Conservation (phyloP, 2,113 vertebrate genomes). For the Scomber scombrus region DNA sequence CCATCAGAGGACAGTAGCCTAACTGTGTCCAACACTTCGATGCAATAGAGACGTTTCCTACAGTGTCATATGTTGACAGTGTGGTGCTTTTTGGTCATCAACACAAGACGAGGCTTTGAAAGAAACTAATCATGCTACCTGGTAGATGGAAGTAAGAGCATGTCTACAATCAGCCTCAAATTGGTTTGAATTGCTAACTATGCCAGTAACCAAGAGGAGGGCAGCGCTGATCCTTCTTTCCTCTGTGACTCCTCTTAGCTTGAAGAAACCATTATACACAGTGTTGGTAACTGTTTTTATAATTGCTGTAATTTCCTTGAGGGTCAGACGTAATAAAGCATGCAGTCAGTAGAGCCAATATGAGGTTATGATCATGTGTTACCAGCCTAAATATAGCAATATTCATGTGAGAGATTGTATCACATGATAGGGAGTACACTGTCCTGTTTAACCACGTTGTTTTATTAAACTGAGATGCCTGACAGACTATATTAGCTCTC, state of each 20-base stretch:
- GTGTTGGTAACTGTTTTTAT: neutral
- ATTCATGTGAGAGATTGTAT: conserved; percentile 21
- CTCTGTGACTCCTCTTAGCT: neutral
- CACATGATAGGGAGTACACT: conserved; percentile 30
- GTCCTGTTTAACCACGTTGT: conserved; percentile 33
- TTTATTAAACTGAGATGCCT: conserved; percentile 26
- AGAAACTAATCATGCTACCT: no score
- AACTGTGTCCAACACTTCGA: neutral
- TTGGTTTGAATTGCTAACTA: neutral
- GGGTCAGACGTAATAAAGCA: conserved; percentile 11
- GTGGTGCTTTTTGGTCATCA: neutral
- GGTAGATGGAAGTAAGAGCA: no score
- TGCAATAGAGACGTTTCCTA: no score
- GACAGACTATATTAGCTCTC: conserved; percentile 8
- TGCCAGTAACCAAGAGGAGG: neutral
- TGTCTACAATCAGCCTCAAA: no score
- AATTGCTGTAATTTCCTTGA: neutral
- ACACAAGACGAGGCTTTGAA: no score
- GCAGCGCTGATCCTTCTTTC: no score
- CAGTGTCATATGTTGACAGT: neutral
- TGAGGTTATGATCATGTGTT: conserved; percentile 44
- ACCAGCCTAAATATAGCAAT: conserved; percentile 43
- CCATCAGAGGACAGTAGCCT: conserved; percentile 1
- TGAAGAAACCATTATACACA: neutral
- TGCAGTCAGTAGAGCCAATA: conserved; percentile 17